Base-by-base conservation (phyloP, 2,888 invertebrate species). In the Furcula furcula region DNA sequence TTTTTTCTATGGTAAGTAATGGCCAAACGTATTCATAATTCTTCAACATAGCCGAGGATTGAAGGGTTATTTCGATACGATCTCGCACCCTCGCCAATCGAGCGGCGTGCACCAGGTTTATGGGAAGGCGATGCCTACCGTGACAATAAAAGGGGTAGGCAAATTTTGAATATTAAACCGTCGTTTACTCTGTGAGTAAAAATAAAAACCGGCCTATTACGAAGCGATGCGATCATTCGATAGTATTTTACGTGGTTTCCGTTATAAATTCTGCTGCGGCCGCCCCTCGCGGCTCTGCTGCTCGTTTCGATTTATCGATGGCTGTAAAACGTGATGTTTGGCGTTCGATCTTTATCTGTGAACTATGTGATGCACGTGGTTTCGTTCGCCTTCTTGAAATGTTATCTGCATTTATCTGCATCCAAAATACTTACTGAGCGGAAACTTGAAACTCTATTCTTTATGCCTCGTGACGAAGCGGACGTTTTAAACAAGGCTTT, bases 161-260 rank as follows among this genome's bases (percentile, higher is more conserved):
- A 50, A 70, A 77, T 77, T 78, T 76, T 68, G 76, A 79, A 81
- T 81, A 81, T 78, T 74, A 75, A 80, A 63, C 67, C 59, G 56
- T 45, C 59, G 56, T 65, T 64, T 54, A 55, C 49, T 56, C 59
- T 50, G 57, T 53, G 55, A 64, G 71, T 65, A 70, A 74, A 75
- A 73, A 70, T 60, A 62, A 68, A 61, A 70, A 65, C 52, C 53
- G 45, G 43, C 46, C 65, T 62, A 68, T 72, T 75, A 73, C 54
- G 52, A 42, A 34, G 56, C 48, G 72, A 75, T 74, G 41, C 57
- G 55, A 69, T 65, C 65, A 39, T 57, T 47, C 46, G 60, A 53
- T 61, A 57, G 55, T 70, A 67, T 67, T 64, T 73, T 62, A 64
- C 53, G 46, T 38, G 38, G 57, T 52, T 70, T 69, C 69, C 67